Conservation (phyloP, 2,797 vertebrate genomes). For the Clarias platycephalus region DNA sequence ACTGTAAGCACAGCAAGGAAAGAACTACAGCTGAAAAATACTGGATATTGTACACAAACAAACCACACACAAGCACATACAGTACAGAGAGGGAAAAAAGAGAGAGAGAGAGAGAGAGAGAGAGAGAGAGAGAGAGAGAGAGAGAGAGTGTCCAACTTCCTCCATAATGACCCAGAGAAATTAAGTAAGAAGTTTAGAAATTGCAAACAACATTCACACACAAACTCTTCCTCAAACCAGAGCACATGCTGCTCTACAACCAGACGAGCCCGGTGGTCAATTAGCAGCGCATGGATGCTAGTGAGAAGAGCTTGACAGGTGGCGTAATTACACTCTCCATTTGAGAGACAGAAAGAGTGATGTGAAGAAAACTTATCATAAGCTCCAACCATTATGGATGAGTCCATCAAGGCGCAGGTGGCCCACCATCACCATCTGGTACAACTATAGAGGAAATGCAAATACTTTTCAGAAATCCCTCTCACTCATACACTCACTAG, state of each 20-base stretch:
- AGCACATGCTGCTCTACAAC: slow-evolving; percentile 24
- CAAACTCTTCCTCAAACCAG: neutral
- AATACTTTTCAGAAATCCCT: neutral
- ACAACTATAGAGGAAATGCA: neutral
- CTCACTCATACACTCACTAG: neutral
- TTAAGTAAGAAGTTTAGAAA: slow-evolving; percentile 2
- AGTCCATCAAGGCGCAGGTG: slow-evolving; percentile 31
- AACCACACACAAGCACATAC: neutral
- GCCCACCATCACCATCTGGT: slow-evolving; percentile 44
- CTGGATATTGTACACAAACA: neutral
- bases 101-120: too few relatives aligned
- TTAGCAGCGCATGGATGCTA: slow-evolving; percentile 40
- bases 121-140: neutral
- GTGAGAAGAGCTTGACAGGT: slow-evolving; percentile 46
- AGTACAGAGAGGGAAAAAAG: neutral
- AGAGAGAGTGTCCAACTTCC: neutral
- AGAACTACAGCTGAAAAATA: neutral
- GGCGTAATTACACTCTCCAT: slow-evolving; percentile 55
- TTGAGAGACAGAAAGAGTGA: slow-evolving; percentile 34
- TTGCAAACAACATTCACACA: neutral
- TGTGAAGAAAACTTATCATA: slow-evolving; percentile 27
- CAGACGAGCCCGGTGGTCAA: slow-evolving; percentile 46
- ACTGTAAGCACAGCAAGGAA: neutral
- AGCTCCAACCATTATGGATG: neutral
- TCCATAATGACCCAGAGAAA: neutral